Evolutionary conservation across 1,140 invertebrate species (phyloP), one percentile per base, ranked within the genome.

Genomic region (Stegodyphus mimosarum): DNA sequence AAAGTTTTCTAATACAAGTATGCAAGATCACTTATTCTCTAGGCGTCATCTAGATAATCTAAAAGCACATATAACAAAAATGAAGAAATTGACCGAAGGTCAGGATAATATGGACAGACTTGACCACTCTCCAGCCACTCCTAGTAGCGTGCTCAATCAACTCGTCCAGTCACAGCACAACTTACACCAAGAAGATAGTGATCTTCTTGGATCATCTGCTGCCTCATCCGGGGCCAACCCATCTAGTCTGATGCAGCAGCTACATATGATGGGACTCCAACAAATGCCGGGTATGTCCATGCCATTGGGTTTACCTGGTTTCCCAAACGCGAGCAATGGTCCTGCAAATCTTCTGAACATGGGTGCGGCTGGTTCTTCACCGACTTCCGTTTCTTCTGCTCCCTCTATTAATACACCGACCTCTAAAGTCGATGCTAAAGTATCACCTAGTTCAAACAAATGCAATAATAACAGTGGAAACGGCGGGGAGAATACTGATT

Each of bases 1-100:
- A 89, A 97, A 97, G 90, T 97, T 96, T 89, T 87, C 87, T 6
- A 86, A 87, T 52, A 89, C 87, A 6, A 96, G 96, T 6, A 93
- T 98, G 74, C 96, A 98, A 92, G 97, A 98, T 90, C 97, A 98
- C 90, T 95, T 98, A 87, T 98, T 98, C 90, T 97, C 96, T 55
- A 95, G 94, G 88, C 92, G 93, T 63, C 96, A 97, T 90, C 96
- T 97, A 89, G 94, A 95, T 72, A 93, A 94, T 80, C 94, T 96
- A 73, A 94, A 95, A 87, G 92, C 93, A 87, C 93, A 94, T 88
- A 92, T 96, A 73, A 94, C 95, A 87, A 90, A 90, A 74, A 89
- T 92, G 18, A 90, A 91, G 53, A 90, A 90, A 53, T 89, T 88
- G 72, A 89, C 91, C 7, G 88, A 90, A 79, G 80, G 87, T 83